A percentile compares a stretch with the other conserved stretches of the same genome.
phyloP scores from a whole-genome alignment of 1,140 invertebrate genomes.

The Rhagoletis pomonella region DNA sequence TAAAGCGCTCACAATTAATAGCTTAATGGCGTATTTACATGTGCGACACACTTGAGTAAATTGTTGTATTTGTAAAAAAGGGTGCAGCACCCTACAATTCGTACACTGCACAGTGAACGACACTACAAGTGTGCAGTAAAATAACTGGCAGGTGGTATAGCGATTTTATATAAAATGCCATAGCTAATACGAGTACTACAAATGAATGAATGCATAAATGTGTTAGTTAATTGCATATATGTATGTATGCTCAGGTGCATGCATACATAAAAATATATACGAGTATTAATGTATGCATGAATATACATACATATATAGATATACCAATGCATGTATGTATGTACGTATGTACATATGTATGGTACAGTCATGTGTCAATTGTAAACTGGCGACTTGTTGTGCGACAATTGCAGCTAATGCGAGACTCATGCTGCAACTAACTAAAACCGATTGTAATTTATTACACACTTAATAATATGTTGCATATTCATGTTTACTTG shows the following conservation, averaged over 20 bases:
- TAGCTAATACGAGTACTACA: too few relatives aligned
- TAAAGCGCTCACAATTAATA: too few relatives aligned
- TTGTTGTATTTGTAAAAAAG: too few relatives aligned
- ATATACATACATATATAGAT: not conserved
- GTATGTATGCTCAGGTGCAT: not conserved
- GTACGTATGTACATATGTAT: not conserved
- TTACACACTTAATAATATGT: slow-evolving; percentile 23
- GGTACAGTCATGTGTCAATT: not conserved
- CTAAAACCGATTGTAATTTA: slow-evolving; percentile 31
- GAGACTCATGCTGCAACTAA: slow-evolving; percentile 39
- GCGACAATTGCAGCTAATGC: not conserved
- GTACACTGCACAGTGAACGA: too few relatives aligned
- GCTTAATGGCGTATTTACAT: too few relatives aligned
- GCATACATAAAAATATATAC: not conserved
- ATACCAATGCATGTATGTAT: not conserved
- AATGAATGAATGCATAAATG: too few relatives aligned
- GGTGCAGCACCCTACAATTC: too few relatives aligned
- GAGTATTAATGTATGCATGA: not conserved
- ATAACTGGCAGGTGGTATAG: too few relatives aligned
- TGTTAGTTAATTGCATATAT: too few relatives aligned
- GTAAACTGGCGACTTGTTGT: not conserved
- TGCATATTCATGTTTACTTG: slow-evolving; percentile 33
- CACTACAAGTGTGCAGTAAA: too few relatives aligned
- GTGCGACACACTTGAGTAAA: too few relatives aligned
- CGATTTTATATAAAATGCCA: too few relatives aligned